Conservation (phyloP, 2,113 vertebrate species). For the Phrynocephalus versicolor region DNA sequence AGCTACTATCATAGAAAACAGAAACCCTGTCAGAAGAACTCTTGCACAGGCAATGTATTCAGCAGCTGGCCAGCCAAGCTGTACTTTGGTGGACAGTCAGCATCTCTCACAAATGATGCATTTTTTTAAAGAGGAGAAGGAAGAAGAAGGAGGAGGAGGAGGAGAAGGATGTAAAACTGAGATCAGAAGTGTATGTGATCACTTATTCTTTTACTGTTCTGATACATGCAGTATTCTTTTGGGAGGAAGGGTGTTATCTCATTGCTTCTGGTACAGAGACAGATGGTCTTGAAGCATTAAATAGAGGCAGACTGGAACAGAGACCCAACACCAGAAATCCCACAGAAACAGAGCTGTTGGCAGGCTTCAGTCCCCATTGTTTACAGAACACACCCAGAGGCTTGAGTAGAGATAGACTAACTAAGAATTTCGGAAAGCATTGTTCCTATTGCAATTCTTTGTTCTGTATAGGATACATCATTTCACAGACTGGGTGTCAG, state of each 20-base stretch:
- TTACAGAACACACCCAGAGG: neutral
- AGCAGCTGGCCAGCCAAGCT: constrained; percentile 21
- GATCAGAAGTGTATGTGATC: constrained; percentile 4
- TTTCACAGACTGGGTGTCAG: neutral
- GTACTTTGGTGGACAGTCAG: constrained; percentile 43
- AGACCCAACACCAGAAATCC: neutral
- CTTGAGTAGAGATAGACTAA: neutral
- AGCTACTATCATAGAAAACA: constrained; percentile 2
- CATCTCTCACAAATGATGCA: constrained; percentile 5
- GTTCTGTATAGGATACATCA: neutral
- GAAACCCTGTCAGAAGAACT: constrained; percentile 1
- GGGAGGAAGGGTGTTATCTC: neutral
- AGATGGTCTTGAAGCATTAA: neutral
- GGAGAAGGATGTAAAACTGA: neutral
- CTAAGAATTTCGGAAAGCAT: neutral
- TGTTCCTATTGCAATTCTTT: neutral
- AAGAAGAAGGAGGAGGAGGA: too few relatives aligned
- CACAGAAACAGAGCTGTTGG: neutral
- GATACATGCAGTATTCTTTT: constrained; percentile 25
- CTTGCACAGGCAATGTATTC: constrained; percentile 25
- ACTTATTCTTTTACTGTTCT: constrained; percentile 6
- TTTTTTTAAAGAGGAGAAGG: neutral
- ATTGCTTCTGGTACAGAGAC: neutral
- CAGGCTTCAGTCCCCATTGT: neutral
- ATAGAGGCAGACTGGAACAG: neutral